phyloP scores from a whole-genome alignment of 1,140 invertebrate species.

The Globodera rostochiensis region DNA sequence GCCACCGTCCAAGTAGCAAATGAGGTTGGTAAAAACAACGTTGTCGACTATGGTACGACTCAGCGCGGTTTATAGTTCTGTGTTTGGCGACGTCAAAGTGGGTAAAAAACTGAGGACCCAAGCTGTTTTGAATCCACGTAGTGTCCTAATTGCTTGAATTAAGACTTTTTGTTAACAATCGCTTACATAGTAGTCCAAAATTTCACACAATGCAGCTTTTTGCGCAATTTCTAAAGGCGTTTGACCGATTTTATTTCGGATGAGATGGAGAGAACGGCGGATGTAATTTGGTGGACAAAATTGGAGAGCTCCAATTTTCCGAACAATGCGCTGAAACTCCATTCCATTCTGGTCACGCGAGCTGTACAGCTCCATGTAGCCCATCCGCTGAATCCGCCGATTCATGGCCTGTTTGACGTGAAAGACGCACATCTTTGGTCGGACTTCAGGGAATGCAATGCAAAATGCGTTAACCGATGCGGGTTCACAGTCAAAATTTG shows the following conservation, averaged over 20 bases:
- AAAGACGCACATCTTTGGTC: neutral
- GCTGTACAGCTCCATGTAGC: neutral
- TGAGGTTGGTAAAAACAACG: too few species aligned
- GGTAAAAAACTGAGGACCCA: too few species aligned
- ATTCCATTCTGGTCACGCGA: neutral
- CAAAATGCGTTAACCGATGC: too few species aligned
- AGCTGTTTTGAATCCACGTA: too few species aligned
- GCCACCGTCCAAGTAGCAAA: too few species aligned
- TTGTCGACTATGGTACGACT: too few species aligned
- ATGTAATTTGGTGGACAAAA: constrained; percentile 1
- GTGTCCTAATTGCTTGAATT: too few species aligned
- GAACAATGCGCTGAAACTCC: neutral
- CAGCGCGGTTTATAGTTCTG: too few species aligned
- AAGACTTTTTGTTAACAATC: neutral
- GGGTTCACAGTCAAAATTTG: too few species aligned
- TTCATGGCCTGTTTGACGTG: constrained; percentile 1
- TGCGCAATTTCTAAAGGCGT: neutral
- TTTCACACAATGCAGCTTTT: neutral
- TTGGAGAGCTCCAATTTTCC: neutral
- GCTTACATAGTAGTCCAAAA: neutral
- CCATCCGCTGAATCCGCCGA: neutral
- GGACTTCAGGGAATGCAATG: neutral
- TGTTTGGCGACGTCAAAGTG: too few species aligned
- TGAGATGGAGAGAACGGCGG: neutral
- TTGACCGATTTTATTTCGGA: neutral